Base-by-base conservation (phyloP, 2,888 invertebrate genomes). In the Agrilus mali region DNA sequence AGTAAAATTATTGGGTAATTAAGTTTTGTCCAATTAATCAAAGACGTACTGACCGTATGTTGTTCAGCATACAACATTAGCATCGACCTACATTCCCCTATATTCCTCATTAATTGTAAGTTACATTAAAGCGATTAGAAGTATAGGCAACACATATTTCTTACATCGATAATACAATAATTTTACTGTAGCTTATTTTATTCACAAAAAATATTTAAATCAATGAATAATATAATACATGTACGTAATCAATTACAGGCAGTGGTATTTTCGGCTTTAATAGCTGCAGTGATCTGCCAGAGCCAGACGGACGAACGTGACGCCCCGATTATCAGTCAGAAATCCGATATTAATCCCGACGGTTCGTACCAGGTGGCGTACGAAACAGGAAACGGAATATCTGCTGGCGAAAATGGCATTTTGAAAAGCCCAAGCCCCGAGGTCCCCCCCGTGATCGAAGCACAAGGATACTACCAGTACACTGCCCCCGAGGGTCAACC, bases 331-430 rank as follows among this genome's bases (percentile, higher is more conserved):
- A 42, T 63, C 10, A 55, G 54, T 33, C 63, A 63, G 46, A 55
- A 58, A 12, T 63, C 65, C 47, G 70, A 71, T 43, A 59, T 66
- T 27, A 60, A 66, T 40, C 65, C 69, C 8, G 73, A 74, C 40
- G 73, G 74, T 27, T 60, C 67, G 6, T 74, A 72, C 55, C 51
- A 50, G 17, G 66, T 47, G 10, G 49, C 55, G 27, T 75, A 68
- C 54, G 71, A 74, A 53, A 72, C 74, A 17, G 73, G 69, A 7
- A 73, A 75, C 49, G 74, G 74, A 20, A 73, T 73, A 49, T 43
- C 55, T 0, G 69, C 61, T 2, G 57, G 67, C 36, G 73, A 72
- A 53, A 53, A 55, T 42, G 63, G 61, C 15, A 42, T 46, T 7
- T 38, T 60, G 52, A 63, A 63, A 42, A 61, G 60, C 38, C 54